A percentile compares a stretch with the other conserved stretches of the same genome.
Evolutionary conservation across 2,888 invertebrate species (phyloP).

Genomic region (Papilio protenor): DNA sequence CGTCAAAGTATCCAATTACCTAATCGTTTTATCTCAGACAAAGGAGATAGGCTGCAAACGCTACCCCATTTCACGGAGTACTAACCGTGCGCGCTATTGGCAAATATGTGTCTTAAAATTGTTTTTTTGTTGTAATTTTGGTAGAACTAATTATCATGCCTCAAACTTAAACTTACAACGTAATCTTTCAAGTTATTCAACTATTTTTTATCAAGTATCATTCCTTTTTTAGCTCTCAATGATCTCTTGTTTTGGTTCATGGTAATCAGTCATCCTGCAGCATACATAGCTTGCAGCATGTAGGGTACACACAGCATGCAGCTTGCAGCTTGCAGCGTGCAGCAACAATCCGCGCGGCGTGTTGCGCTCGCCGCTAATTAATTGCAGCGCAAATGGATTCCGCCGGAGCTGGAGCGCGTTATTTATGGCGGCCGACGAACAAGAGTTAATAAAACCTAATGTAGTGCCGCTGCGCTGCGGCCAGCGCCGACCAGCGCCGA

Average conservation of each 20-base stretch:
- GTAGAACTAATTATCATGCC: background rate
- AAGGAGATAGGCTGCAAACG: background rate
- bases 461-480: background rate
- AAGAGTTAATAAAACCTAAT: slow-evolving; percentile 14
- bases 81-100: background rate
- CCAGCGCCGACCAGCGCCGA: too few relatives aligned
- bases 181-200: too few relatives aligned
- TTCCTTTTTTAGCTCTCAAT: background rate
- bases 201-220: too few relatives aligned
- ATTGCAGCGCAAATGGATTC: slow-evolving; percentile 35
- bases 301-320: background rate
- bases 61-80: background rate
- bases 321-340: background rate
- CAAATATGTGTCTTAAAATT: background rate
- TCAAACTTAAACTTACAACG: background rate
- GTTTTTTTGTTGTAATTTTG: background rate
- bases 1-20: slow-evolving; percentile 14
- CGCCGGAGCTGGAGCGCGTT: slow-evolving; percentile 16
- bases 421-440: slow-evolving; percentile 28
- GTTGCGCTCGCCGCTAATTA: slow-evolving; percentile 23
- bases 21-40: background rate
- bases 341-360: slow-evolving; percentile 16
- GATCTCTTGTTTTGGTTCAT: background rate
- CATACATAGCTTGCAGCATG: background rate
- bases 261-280: background rate